Base-by-base conservation (phyloP, 2,888 invertebrate genomes). In the Cabera pusaria region DNA sequence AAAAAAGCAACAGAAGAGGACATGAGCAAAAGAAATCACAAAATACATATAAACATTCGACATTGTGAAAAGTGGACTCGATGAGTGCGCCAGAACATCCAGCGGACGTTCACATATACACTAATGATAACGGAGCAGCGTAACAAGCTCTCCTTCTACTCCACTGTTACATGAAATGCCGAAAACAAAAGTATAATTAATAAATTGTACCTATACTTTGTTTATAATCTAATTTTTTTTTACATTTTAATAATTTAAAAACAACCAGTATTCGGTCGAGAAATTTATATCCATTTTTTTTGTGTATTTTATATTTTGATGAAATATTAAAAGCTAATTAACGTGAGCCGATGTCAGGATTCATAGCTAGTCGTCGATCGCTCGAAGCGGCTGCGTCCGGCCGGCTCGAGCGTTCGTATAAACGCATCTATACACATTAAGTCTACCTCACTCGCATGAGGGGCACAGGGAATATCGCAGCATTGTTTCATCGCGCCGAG, bases 241-340 rank as follows among this genome's bases (percentile, higher is more conserved):
- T 87, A 87, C 85, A 86, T 88, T 87, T 88, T 88, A 88, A 88
- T 88, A 88, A 88, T 88, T 88, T 88, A 88, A 88, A 85, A 86
- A 87, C 87, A 87, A 88, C 88, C 87, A 88, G 83, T 83, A 82
- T 76, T 86, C 82, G 88, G 88, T 87, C 85, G 88, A 82, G 79
- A 86, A 86, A 84, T 87, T 88, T 86, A 86, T 86, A 85, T 86
- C 82, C 85, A 82, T 86, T 85, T 87, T 85, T 88, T 87, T 87
- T 87, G 87, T 86, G 82, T 87, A 87, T 88, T 87, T 87, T 88
- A 87, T 87, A 84, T 86, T 88, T 87, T 88, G 83, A 87, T 87
- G 87, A 87, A 86, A 84, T 86, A 87, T 87, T 86, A 87, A 88
- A 88, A 88, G 87, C 87, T 88, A 88, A 87, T 87, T 85, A 87